phyloP scores from a whole-genome alignment of 2,113 vertebrate species.

The Centropus bengalensis region DNA sequence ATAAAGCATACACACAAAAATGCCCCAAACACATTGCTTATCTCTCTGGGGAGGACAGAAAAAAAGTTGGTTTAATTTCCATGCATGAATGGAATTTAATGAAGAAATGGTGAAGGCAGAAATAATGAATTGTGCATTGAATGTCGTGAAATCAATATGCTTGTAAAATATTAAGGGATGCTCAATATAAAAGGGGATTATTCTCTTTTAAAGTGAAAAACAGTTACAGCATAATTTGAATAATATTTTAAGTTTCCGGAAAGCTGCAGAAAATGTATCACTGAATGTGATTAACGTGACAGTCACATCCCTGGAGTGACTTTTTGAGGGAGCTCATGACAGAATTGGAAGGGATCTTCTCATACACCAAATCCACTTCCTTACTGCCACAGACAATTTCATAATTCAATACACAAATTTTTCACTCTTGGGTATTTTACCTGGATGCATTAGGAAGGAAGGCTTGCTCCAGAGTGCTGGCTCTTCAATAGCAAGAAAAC shows the following conservation, averaged over 20 bases:
- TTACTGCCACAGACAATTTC: background rate
- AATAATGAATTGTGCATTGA: background rate
- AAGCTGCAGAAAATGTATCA: background rate
- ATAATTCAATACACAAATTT: background rate
- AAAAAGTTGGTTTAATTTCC: background rate
- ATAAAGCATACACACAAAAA: background rate
- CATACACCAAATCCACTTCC: background rate
- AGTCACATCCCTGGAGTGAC: background rate
- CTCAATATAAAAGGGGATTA: background rate
- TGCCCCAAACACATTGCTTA: background rate
- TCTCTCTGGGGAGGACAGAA: background rate
- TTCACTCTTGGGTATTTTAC: background rate
- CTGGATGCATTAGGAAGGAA: background rate
- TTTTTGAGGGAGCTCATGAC: background rate
- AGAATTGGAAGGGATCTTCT: background rate
- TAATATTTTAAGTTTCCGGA: background rate
- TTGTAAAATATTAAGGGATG: background rate
- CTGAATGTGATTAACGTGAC: background rate
- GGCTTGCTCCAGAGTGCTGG: background rate
- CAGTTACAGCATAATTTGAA: background rate
- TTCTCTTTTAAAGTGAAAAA: background rate
- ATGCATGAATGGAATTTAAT: background rate
- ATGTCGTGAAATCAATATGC: background rate
- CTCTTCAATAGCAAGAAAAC: background rate
- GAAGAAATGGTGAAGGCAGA: background rate